phyloP scores from a whole-genome alignment of 2,888 invertebrate genomes.

The Chaetoderma sp. region DNA sequence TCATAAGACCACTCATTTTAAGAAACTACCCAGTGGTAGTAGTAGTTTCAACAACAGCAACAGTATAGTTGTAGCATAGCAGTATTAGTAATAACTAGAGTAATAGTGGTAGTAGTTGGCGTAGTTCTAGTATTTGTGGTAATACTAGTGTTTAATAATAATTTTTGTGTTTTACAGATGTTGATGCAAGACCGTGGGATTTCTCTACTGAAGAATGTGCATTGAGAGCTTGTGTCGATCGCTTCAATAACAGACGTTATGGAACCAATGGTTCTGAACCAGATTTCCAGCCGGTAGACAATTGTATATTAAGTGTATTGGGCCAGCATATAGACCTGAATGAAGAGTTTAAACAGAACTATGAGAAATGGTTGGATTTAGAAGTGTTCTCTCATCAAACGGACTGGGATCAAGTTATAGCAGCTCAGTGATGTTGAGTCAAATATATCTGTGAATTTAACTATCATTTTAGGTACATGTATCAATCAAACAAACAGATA shows the following conservation, averaged over 20 bases:
- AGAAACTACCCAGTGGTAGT: too few relatives aligned
- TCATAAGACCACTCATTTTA: too few relatives aligned
- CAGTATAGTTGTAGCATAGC: too few relatives aligned
- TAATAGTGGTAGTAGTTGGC: too few relatives aligned
- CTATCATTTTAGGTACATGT: too few relatives aligned
- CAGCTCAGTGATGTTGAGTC: too few relatives aligned
- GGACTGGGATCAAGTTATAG: constrained; percentile 74
- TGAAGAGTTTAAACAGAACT: constrained; percentile 79
- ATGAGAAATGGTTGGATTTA: constrained; percentile 94
- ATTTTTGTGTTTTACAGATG: constrained; percentile 74
- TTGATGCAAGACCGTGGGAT: constrained; percentile 98
- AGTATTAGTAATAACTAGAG: too few relatives aligned
- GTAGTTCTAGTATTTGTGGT: too few relatives aligned
- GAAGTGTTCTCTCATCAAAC: constrained; percentile 89
- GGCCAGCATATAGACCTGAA: constrained; percentile 85
- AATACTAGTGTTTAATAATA: too few relatives aligned
- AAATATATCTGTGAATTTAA: too few relatives aligned
- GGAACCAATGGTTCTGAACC: constrained; percentile 73
- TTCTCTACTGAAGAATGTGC: constrained; percentile 96
- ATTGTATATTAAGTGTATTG: constrained; percentile 84
- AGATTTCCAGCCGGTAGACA: constrained; percentile 79
- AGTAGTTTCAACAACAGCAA: too few relatives aligned
- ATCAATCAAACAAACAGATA: too few relatives aligned
- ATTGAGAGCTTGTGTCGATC: constrained; percentile 91
- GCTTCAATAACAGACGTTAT: constrained; percentile 95